Conservation (phyloP, 2,888 invertebrate species). For the Disparrhopalites patrizii region DNA sequence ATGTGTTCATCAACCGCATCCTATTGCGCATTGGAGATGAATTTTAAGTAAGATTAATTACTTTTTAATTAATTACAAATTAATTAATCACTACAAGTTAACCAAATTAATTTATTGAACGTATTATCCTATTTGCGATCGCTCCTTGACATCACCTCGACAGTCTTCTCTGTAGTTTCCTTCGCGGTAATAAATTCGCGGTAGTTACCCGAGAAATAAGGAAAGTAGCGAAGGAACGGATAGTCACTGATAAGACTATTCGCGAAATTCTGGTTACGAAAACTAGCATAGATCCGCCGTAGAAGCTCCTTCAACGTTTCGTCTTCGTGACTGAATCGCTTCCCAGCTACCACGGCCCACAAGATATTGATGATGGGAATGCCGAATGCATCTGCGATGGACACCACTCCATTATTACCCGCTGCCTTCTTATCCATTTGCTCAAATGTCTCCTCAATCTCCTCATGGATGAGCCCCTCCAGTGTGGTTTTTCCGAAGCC, state of each 20-base stretch:
- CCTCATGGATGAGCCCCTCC: constrained; percentile 58
- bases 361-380: constrained; percentile 42
- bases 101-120: no score
- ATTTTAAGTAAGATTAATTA: no score
- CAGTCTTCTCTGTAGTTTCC: neutral
- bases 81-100: no score
- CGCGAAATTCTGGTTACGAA: constrained; percentile 27
- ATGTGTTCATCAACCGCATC: constrained; percentile 43
- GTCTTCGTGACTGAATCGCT: constrained; percentile 40
- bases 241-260: constrained; percentile 29
- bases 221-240: constrained; percentile 35
- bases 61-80: no score
- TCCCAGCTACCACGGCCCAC: constrained; percentile 42
- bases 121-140: no score
- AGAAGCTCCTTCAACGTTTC: constrained; percentile 36
- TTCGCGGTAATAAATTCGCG: constrained; percentile 9
- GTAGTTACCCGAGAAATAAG: constrained; percentile 32
- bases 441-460: constrained; percentile 52
- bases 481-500: constrained; percentile 59
- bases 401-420: constrained; percentile 10
- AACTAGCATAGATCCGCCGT: constrained; percentile 16
- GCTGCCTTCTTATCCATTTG: constrained; percentile 24
- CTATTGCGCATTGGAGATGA: constrained; percentile 30
- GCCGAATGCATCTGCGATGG: constrained; percentile 29
- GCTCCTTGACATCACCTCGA: constrained; percentile 7